phyloP scores from a whole-genome alignment of 2,797 vertebrate species.

The Artibeus lituratus region DNA sequence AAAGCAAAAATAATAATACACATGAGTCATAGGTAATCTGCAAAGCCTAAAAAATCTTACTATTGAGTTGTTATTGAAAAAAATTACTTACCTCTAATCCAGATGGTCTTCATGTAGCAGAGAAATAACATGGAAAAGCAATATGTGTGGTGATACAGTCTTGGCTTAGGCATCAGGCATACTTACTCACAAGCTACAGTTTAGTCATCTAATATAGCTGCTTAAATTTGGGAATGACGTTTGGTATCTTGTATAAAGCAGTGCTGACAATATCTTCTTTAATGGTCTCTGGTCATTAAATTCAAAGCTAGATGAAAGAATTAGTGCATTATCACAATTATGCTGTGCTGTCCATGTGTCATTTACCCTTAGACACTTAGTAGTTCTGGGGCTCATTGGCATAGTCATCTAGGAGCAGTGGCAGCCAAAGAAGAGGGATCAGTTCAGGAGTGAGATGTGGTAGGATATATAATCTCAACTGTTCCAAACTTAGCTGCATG shows the following conservation, averaged over 20 bases:
- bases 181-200: not conserved
- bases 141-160: not conserved
- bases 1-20: not conserved
- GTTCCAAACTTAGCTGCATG: constrained; percentile 8
- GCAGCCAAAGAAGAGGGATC: constrained; percentile 30
- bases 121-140: not conserved
- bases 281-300: not conserved
- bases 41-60: not conserved
- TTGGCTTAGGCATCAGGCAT: not conserved
- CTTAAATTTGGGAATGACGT: not conserved
- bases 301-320: not conserved
- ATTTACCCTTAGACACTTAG: not conserved
- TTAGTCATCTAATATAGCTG: not conserved
- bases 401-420: not conserved
- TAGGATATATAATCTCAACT: constrained; percentile 36
- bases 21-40: not conserved
- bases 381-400: not conserved
- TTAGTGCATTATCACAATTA: not conserved
- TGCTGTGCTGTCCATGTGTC: not conserved
- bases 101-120: not conserved
- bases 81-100: not conserved
- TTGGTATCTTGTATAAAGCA: not conserved
- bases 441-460: not conserved
- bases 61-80: not conserved
- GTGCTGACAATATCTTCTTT: not conserved